Percentiles rank a stretch among this genome's conserved stretches.
Evolutionary conservation across 1,140 invertebrate species (phyloP).

Genomic region (Acromyrmex charruanus): DNA sequence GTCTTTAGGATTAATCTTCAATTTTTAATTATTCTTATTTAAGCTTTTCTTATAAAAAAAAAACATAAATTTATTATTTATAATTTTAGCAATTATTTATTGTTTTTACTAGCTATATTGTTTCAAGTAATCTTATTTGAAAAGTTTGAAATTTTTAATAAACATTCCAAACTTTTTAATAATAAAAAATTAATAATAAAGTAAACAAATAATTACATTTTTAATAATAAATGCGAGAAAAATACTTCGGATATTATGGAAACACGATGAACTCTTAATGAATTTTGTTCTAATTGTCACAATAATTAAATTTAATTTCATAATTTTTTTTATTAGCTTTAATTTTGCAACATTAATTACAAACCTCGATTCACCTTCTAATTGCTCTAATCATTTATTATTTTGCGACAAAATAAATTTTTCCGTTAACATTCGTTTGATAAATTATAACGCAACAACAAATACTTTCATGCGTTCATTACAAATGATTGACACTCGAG

Average conservation of each 20-base stretch:
- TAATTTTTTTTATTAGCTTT: slow-evolving; percentile 12
- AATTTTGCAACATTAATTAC: slow-evolving; percentile 9
- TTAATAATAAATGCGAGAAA: slow-evolving; percentile 2
- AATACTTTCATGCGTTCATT: not conserved
- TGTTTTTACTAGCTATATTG: not conserved
- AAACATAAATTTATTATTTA: not conserved
- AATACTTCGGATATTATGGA: not conserved
- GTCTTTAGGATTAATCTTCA: not conserved
- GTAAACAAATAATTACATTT: not conserved
- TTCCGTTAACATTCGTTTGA: not conserved
- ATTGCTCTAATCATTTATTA: not conserved
- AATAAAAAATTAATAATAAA: not conserved
- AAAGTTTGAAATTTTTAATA: slow-evolving; percentile 21
- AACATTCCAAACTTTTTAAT: not conserved
- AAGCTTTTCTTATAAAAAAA: not conserved
- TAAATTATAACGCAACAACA: slow-evolving; percentile 2
- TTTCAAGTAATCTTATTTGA: not conserved
- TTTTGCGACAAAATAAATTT: not conserved
- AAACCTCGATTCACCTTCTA: not conserved
- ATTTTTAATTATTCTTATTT: not conserved
- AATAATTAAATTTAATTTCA: slow-evolving; percentile 10
- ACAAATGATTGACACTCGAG: slow-evolving; percentile 20
- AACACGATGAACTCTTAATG: not conserved
- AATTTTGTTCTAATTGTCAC: not conserved
- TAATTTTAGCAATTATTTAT: not conserved